Evolutionary conservation across 2,113 vertebrate genomes (phyloP), one percentile per base, ranked within the genome.

Genomic region (Pterocles orientalis): DNA sequence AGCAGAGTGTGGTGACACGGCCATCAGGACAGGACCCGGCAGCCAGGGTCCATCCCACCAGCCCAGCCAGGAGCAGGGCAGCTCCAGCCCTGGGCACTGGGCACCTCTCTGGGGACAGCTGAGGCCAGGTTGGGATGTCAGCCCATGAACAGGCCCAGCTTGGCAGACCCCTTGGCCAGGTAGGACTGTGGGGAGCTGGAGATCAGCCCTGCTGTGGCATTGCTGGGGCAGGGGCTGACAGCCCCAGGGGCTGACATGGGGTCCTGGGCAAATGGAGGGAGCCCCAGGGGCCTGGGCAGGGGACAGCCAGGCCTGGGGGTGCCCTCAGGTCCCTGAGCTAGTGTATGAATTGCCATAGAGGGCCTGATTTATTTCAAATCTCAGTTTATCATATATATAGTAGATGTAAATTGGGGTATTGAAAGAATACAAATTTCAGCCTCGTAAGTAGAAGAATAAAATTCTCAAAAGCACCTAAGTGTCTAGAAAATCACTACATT

Each of bases 291-390:
- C 14, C 39, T 68, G 62, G 25, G 13, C 51, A 68, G 41, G n/a
- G 61, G n/a, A 70, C 47, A 70, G 11, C 39, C 39, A 60, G 18
- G 29, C 19, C 24, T 0, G 0, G 8, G 17, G 12, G 2, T 57
- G 41, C 24, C 23, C 48, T 83, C 18, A 33, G 16, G 21, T 20
- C 48, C 18, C 48, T 58, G 12, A 82, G 31, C 36, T 57, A 81
- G 73, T 13, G 3, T 43, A 41, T n/a, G 6, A 69, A 41, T n/a
- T 69, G 50, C 34, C 82, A 6, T 6, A 57, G 69, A 84, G 41
- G 45, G 29, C 29, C 14, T 36, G 45, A 13, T 50, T 18, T 39
- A 34, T 48, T 81, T 82, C 33, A 84, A 34, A 78, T 58, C 34
- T 82, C 47, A 62, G 14, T 47, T 56, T 90, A 29, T 69, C 25